Evolutionary conservation across 2,888 invertebrate genomes (phyloP), one percentile per base, ranked within the genome.

Genomic region (Scaptomyza reducta): DNA sequence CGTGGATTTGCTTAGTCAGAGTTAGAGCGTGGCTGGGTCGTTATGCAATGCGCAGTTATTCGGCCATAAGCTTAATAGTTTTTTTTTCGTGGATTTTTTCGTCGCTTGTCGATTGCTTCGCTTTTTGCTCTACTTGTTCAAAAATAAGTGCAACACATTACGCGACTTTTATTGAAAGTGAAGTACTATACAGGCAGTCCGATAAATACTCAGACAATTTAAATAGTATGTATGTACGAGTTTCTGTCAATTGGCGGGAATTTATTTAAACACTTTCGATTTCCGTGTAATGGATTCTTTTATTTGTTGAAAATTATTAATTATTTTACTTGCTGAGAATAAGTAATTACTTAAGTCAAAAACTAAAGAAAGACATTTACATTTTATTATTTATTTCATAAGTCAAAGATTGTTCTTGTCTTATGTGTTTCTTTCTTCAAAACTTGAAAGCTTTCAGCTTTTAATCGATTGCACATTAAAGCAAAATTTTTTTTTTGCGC

Each of bases 41-140:
- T 82, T 78, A 87, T 81, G 87, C 81, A 82, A 87, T 61, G 57
- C 45, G 31, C 42, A 64, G 76, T 75, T 77, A 84, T 80, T 84
- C 81, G 70, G 75, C 65, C 78, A 84, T 78, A 82, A 71, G 73
- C 69, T 66, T 78, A 76, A 83, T 77, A 79, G 84, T 6, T 33
- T 61, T 59, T 59, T 44, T 46, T 72, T 63, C 62, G 45, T 61
- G 46, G 44, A 53, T 63, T 63, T 74, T 41, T 59, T 63, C 18
- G 44, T 10, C 27, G 66, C 53, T 84, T 70, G 85, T 70, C 67
- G 62, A 60, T 86, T 66, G 58, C 61, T 59, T 65, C 25, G 59
- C 70, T 67, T 72, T 73, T 62, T 64, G 75, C 65, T 64, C 57
- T 62, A 77, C 66, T 82, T 77, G 59, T 51, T 76, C 35, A 18